Conservation (phyloP, 53 echinoderm and acorn worm species). For the Paelopatides confundens region DNA sequence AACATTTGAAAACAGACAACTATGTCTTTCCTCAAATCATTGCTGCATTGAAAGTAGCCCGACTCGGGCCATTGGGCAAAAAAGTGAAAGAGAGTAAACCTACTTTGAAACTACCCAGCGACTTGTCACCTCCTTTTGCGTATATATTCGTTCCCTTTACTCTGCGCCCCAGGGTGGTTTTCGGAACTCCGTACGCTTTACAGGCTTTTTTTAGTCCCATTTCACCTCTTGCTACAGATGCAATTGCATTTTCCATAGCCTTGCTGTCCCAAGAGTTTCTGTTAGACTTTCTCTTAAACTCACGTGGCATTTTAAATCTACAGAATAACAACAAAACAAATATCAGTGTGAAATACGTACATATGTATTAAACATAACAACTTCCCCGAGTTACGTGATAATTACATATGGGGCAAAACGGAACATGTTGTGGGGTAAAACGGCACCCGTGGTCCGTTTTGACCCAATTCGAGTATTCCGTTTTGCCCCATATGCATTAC, state of each 20-base stretch:
- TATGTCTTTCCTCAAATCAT: too few relatives aligned
- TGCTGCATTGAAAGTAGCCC: too few relatives aligned
- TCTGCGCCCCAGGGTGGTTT: background rate
- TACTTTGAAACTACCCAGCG: background rate
- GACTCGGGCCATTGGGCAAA: too few relatives aligned
- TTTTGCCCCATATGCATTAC: background rate
- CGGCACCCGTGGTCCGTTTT: background rate
- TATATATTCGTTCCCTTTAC: background rate
- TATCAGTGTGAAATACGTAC: background rate
- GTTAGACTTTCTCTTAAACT: slow-evolving; percentile 3
- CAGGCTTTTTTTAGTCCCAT: background rate
- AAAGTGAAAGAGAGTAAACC: background rate
- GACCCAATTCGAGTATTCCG: background rate
- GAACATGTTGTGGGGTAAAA: background rate
- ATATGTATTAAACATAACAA: background rate
- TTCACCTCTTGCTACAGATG: background rate
- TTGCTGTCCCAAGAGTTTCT: slow-evolving; percentile 12
- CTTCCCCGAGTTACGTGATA: background rate
- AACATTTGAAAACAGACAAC: too few relatives aligned
- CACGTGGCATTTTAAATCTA: background rate
- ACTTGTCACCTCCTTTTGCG: background rate
- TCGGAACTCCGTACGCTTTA: background rate
- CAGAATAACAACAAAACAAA: background rate
- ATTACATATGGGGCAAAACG: slow-evolving; percentile 15
- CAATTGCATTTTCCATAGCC: background rate